These are phyloP conservation scores for Elgonia sp. DNA, from an alignment of 2,888 invertebrate species.

Conservation along the genomic window DNA sequence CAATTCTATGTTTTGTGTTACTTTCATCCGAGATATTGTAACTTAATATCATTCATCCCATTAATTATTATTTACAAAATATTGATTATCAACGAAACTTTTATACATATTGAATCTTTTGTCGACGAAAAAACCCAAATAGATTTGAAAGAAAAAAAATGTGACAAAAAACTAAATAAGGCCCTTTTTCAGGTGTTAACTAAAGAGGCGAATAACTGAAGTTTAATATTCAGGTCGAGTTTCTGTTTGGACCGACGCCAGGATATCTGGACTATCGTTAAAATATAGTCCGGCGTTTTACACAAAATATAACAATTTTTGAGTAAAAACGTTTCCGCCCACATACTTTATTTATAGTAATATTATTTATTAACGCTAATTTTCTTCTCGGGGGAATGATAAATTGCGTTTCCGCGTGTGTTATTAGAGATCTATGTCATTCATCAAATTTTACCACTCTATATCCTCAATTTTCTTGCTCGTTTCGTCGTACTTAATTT, in stretches of 20 bases:
- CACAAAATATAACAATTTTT: conserved; percentile 64
- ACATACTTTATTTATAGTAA: conserved; percentile 41
- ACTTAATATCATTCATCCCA: background rate
- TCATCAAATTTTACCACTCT: background rate
- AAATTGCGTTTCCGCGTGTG: background rate
- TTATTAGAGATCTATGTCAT: conserved; percentile 32
- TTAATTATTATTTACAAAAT: conserved; percentile 11
- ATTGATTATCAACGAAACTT: too few relatives aligned
- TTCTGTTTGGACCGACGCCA: conserved; percentile 60
- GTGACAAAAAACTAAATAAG: conserved; percentile 24
- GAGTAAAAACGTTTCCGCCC: conserved; percentile 41
- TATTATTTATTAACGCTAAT: conserved; percentile 49
- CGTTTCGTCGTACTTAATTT: too few relatives aligned
- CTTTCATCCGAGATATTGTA: background rate
- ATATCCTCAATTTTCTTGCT: background rate
- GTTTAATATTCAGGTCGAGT: conserved; percentile 64
- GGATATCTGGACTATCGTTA: conserved; percentile 51
- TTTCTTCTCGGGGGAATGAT: background rate
- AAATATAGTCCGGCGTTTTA: conserved; percentile 49
- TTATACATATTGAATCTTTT: too few relatives aligned
- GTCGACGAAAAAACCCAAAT: too few relatives aligned
- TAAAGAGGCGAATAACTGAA: conserved; percentile 52
- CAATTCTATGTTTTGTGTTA: conserved; percentile 18
- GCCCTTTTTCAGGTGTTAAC: conserved; percentile 39
- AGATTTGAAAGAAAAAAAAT: background rate